Evolutionary conservation across 2,797 vertebrate species (phyloP), one percentile per base, ranked within the genome.

Genomic region (Phoebastria nigripes): DNA sequence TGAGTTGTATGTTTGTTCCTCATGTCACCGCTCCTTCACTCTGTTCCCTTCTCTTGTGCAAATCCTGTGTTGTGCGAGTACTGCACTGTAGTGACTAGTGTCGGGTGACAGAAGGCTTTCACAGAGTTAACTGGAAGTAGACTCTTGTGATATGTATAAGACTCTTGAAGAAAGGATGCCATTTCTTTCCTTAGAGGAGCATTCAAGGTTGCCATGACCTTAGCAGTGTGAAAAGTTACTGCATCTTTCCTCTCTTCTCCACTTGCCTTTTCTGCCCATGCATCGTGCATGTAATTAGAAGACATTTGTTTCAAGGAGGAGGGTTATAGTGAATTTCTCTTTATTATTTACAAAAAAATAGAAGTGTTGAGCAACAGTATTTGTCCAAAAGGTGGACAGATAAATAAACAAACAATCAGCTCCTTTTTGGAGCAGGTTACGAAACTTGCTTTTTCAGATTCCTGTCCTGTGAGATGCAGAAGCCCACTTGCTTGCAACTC

Each of bases 161-260:
- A 51, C 49, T 58, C 12, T 24, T 71, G 54, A 84, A 94, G 63
- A 74, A 80, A 59, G n/a, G 63, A n/a, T 72, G 67, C 49, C 8
- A 9, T 22, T 56, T 82, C 66, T 91, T 59, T 79, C 29, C 41
- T 65, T 89, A 59, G 74, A 82, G 71, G 44, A 86, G 33, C 18
- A 20, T 54, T 92, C 86, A 91, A 92, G 83, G 84, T 96, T 96
- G 58, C 41, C 9, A 3, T 56, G 82, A 95, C 82, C 56, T 87
- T 89, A 87, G 46, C 55, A 74, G 18, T 15, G 19, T 77, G 59
- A 79, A 52, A 78, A 91, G 35, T 77, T 74, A 37, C 0, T 72
- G 24, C 25, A n/a, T 46, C 44, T 70, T 66, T 80, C 61, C 44
- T 74, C 11, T 82, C 55, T 37, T 70, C 18, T 72, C n/a, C 3